These are phyloP conservation scores for Rallus crepitans DNA, from an alignment of 2,797 vertebrate genomes.

Conservation along the genomic window DNA sequence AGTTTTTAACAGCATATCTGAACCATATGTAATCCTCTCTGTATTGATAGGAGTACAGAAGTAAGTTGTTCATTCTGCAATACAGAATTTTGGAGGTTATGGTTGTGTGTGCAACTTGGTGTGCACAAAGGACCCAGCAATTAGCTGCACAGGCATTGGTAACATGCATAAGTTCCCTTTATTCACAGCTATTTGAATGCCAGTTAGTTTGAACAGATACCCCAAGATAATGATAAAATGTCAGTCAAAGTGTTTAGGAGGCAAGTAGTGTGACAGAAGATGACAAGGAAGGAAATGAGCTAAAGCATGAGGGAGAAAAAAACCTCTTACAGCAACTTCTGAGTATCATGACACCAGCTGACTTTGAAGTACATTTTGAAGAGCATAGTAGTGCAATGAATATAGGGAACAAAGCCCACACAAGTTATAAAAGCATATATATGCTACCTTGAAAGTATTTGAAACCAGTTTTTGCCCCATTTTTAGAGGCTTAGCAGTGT, in stretches of 20 bases:
- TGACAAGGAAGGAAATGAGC: conserved; percentile 21
- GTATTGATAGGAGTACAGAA: neutral
- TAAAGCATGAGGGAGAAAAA: neutral
- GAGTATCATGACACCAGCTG: neutral
- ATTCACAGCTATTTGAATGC: neutral
- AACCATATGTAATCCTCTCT: conserved; percentile 3
- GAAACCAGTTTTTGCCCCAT: neutral
- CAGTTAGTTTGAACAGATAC: conserved; percentile 28
- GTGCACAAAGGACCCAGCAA: neutral
- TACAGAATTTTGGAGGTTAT: neutral
- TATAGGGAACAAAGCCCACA: neutral
- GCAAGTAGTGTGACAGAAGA: neutral
- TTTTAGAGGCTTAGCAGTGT: neutral
- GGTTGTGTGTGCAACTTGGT: neutral
- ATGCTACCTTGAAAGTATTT: neutral
- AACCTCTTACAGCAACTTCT: neutral
- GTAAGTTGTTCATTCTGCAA: conserved; percentile 8
- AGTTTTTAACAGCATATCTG: conserved; percentile 23
- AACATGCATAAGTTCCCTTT: neutral
- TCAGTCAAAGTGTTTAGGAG: neutral
- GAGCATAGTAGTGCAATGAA: neutral
- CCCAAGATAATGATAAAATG: conserved; percentile 31
- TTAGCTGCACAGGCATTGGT: neutral
- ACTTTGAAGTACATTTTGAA: neutral
- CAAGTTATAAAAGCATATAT: neutral